These are phyloP conservation scores for Astropecten irregularis DNA, from an alignment of 53 echinoderm and acorn worm species.

Conservation along the genomic window DNA sequence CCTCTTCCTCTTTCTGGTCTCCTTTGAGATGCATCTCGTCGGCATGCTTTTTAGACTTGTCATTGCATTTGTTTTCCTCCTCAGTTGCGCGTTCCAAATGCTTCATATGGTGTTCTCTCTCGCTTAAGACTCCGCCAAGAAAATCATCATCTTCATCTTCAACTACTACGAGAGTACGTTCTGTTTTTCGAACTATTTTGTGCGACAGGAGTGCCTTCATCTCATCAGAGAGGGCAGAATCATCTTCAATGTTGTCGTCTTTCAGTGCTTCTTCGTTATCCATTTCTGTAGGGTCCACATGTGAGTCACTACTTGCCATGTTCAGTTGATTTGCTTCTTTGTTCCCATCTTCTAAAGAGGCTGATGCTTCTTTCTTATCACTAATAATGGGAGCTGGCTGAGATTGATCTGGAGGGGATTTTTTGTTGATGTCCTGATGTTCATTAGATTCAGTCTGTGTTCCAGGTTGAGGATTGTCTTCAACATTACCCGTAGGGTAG, in stretches of 20 bases:
- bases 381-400: background rate
- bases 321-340: background rate
- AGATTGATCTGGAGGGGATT: background rate
- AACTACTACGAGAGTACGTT: background rate
- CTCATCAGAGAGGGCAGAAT: constrained; percentile 22
- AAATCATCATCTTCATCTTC: constrained; percentile 35
- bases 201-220: constrained; percentile 29
- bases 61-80: background rate
- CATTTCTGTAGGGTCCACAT: too few relatives aligned
- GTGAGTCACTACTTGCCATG: too few relatives aligned
- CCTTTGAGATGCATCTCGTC: constrained; percentile 23
- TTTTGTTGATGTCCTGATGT: background rate
- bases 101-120: constrained; percentile 14
- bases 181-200: background rate
- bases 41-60: background rate
- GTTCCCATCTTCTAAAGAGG: background rate
- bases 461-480: background rate
- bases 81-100: background rate
- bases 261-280: background rate
- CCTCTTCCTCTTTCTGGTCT: constrained; percentile 19
- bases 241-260: background rate
- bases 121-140: constrained; percentile 15
- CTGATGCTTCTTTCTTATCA: background rate
- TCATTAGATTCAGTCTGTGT: background rate
- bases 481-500: background rate